Evolutionary conservation across 2,888 invertebrate species (phyloP).

Genomic region (Napeogenes inachia): DNA sequence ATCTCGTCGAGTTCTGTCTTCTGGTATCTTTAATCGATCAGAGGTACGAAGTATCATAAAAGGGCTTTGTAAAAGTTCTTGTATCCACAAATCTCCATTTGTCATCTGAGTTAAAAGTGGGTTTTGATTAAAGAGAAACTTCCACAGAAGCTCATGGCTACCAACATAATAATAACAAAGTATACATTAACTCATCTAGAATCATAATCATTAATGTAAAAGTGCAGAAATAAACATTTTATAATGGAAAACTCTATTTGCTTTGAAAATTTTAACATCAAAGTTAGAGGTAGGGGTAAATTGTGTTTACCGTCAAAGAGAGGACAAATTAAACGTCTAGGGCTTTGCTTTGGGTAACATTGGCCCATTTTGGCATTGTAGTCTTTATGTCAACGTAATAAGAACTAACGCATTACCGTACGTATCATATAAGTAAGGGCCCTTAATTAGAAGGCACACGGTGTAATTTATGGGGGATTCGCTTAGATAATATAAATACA

Average conservation of each 20-base stretch:
- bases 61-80: too few relatives aligned
- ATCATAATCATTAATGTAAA: not conserved
- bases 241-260: conserved; percentile 13
- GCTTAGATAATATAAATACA: conserved; percentile 4
- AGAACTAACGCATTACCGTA: not conserved
- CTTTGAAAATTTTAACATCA: conserved; percentile 19
- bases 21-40: conserved; percentile 13
- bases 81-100: too few relatives aligned
- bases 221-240: conserved; percentile 8
- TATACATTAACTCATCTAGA: too few relatives aligned
- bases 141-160: not conserved
- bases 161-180: too few relatives aligned
- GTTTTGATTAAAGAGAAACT: not conserved
- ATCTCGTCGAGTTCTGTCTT: conserved; percentile 20
- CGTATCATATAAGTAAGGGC: not conserved
- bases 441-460: conserved; percentile 1
- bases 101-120: not conserved
- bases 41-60: conserved; percentile 4
- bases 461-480: conserved; percentile 3
- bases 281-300: conserved; percentile 22
- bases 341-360: conserved; percentile 18
- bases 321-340: conserved; percentile 25
- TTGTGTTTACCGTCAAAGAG: conserved; percentile 26
- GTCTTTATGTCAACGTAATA: conserved; percentile 1
- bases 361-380: conserved; percentile 9